Evolutionary conservation across 1,140 invertebrate genomes (phyloP).

Genomic region (Popillia japonica): DNA sequence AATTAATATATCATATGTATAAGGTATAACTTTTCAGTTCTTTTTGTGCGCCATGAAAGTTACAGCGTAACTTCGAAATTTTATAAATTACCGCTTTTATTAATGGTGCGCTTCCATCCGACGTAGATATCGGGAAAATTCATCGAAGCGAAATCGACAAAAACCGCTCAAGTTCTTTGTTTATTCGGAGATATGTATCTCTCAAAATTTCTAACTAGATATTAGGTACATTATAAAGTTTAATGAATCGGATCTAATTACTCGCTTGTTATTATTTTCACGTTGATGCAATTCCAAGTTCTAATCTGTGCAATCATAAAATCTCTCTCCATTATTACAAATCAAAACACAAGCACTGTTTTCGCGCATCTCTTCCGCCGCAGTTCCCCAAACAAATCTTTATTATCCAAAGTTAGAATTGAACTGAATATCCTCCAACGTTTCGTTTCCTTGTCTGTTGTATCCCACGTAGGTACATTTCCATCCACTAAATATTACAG

Average conservation of each 20-base stretch:
- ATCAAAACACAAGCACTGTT: too few species aligned
- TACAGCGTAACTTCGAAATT: background rate
- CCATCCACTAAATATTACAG: background rate
- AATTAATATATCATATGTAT: slow-evolving; percentile 39
- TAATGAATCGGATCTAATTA: too few species aligned
- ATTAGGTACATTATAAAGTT: too few species aligned
- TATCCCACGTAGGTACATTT: background rate
- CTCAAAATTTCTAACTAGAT: too few species aligned
- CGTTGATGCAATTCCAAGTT: too few species aligned
- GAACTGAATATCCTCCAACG: background rate
- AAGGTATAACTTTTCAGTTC: slow-evolving; percentile 20
- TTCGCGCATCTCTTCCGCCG: too few species aligned
- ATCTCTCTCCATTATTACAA: too few species aligned
- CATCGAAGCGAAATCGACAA: background rate
- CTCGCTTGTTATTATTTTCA: too few species aligned
- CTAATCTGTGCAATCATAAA: too few species aligned
- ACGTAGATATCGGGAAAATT: background rate
- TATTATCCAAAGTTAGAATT: background rate
- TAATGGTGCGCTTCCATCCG: background rate
- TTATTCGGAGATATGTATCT: too few species aligned
- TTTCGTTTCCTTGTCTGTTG: background rate
- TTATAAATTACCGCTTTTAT: slow-evolving; percentile 26
- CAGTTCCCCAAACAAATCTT: background rate
- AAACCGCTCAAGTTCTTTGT: too few species aligned
- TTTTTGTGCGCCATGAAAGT: background rate